Percentiles rank a stretch among this genome's conserved stretches.
Evolutionary conservation across 2,888 invertebrate genomes (phyloP).

Genomic region (Furcula furcula): DNA sequence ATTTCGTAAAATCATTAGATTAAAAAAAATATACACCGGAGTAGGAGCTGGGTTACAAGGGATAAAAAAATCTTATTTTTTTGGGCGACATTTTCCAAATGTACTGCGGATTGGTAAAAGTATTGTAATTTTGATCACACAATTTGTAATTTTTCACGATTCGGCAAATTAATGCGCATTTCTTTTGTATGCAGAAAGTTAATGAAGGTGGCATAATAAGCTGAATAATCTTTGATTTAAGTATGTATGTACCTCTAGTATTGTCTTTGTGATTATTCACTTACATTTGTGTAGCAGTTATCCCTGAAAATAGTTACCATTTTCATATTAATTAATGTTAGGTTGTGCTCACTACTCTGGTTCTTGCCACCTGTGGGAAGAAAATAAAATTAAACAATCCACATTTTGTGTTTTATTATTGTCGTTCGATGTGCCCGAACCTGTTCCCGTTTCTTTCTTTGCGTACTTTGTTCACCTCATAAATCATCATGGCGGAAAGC

Average conservation of each 20-base stretch:
- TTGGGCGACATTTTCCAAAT: slow-evolving; percentile 11
- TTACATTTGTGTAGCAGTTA: slow-evolving; percentile 50
- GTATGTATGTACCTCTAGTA: slow-evolving; percentile 17
- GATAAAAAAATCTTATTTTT: slow-evolving; percentile 56
- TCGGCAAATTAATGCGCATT: slow-evolving; percentile 15
- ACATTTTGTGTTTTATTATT: slow-evolving; percentile 51
- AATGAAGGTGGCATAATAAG: slow-evolving; percentile 8
- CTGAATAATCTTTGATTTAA: slow-evolving; percentile 19
- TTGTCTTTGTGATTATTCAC: slow-evolving; percentile 23
- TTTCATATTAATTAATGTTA: slow-evolving; percentile 69
- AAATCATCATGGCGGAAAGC: too few relatives aligned
- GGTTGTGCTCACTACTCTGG: slow-evolving; percentile 77
- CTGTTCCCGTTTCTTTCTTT: too few relatives aligned
- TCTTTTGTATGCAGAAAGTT: slow-evolving; percentile 17
- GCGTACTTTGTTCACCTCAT: too few relatives aligned
- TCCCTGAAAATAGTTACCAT: slow-evolving; percentile 81
- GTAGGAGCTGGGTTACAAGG: slow-evolving; percentile 67
- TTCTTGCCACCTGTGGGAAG: slow-evolving; percentile 75
- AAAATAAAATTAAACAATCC: slow-evolving; percentile 74
- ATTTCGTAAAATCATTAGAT: slow-evolving; percentile 66
- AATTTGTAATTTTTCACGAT: background rate
- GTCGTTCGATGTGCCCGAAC: slow-evolving; percentile 5
- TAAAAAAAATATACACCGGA: slow-evolving; percentile 59
- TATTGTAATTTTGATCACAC: background rate
- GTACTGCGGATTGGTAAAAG: slow-evolving; percentile 17